Evolutionary conservation across 2,888 invertebrate genomes (phyloP), one percentile per base, ranked within the genome.

Genomic region (Platycheirus rosarum): DNA sequence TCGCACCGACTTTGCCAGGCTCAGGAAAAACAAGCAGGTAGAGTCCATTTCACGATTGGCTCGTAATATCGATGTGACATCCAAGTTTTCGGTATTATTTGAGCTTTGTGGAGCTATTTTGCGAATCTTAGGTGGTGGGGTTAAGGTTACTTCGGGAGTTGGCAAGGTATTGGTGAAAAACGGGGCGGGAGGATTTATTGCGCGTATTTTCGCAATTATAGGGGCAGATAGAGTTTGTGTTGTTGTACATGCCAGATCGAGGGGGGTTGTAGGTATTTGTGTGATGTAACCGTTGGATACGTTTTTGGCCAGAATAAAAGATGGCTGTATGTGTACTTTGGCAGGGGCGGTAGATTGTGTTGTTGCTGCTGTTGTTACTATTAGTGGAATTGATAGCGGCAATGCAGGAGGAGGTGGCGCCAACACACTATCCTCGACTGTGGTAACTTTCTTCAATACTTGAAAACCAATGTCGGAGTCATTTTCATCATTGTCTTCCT

Each of bases 1-100:
- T 13, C 89, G 87, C 62, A 90, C 90, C 26, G 90, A 88, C 0
- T 89, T 88, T 0, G 90, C 89, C 62, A 90, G 60, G 69, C 90
- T 90, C 9, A 90, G 69, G 32, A 90, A 90, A 82, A 90, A 90
- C 16, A 90, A 84, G 2, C 89, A 89, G 26, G 89, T 90, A 9
- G 90, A 88, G 66, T 90, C 90, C 18, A 90, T 84, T n/a, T 90
- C 90, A 9, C 89, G 87, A 78, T 89, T 90, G 1, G 89, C 89
- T 53, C 89, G 89, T 23, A 88, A 78, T 65, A 90, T 88, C 0
- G 89, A 88, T 2, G 86, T 86, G 11, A 90, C 88, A 69, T 89
- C 90, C 74, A 88, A 85, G 2, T 37, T 71, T 1, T 90, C 90
- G 20, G 84, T 73, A 29, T 85, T 84, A 37, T 82, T 86, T 63